Conservation (phyloP, 2,113 vertebrate species). For the Xenopus borealis region DNA sequence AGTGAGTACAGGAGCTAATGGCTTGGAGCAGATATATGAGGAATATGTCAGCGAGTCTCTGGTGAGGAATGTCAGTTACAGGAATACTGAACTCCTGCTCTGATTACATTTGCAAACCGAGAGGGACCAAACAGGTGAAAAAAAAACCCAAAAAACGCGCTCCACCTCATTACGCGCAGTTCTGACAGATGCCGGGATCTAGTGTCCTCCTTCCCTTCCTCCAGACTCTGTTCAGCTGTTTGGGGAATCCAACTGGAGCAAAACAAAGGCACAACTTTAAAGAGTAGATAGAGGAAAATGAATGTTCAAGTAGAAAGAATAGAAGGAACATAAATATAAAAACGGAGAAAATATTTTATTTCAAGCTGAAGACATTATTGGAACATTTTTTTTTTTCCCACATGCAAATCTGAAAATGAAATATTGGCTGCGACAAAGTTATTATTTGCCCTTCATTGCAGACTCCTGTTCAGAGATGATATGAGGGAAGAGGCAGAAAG, state of each 20-base stretch:
- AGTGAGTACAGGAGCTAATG: slow-evolving; percentile 20
- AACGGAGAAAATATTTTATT: too few species aligned
- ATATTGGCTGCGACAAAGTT: too few species aligned
- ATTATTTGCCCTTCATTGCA: too few species aligned
- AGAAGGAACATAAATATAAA: too few species aligned
- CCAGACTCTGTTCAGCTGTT: slow-evolving; percentile 3
- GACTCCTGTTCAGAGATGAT: too few species aligned
- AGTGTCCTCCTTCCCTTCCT: slow-evolving; percentile 5
- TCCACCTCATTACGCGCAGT: slow-evolving; percentile 27
- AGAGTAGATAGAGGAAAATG: not conserved
- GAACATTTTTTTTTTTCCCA: too few species aligned
- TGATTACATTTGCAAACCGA: slow-evolving; percentile 41
- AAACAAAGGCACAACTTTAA: too few species aligned
- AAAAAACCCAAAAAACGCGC: slow-evolving; percentile 1
- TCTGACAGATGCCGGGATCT: slow-evolving; percentile 27
- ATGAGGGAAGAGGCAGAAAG: too few species aligned
- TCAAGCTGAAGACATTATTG: too few species aligned
- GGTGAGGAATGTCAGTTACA: slow-evolving; percentile 21
- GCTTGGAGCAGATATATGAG: slow-evolving; percentile 22
- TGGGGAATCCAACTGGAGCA: too few species aligned
- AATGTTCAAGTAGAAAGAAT: not conserved
- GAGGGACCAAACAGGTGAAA: slow-evolving; percentile 9
- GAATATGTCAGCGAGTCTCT: slow-evolving; percentile 38
- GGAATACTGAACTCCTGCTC: slow-evolving; percentile 27
- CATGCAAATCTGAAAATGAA: too few species aligned